Conservation (phyloP, 2,113 vertebrate species). For the Phycodurus eques region DNA sequence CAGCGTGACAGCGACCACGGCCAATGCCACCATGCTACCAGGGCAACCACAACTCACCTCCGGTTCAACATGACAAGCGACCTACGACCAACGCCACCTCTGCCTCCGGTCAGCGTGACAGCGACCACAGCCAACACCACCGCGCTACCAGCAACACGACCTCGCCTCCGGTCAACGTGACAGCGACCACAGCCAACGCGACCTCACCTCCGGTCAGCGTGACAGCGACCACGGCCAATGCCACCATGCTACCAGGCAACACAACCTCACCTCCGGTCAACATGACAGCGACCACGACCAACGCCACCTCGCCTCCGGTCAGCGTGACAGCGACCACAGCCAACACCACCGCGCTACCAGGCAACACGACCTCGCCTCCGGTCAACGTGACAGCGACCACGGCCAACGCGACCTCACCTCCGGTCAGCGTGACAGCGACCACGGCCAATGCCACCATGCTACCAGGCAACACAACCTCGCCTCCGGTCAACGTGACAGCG, state of each 20-base stretch:
- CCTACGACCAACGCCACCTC: not conserved
- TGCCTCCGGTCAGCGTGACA: too few species aligned
- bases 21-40: too few species aligned
- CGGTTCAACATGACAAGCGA: too few species aligned
- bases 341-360: not conserved
- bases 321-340: not conserved
- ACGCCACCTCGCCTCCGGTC: not conserved
- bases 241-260: not conserved
- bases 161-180: not conserved
- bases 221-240: not conserved
- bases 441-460: not conserved
- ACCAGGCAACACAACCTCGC: too few species aligned
- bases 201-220: not conserved
- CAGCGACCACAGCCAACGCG: not conserved
- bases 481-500: not conserved
- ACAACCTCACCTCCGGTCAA: not conserved
- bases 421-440: not conserved
- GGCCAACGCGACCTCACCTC: not conserved
- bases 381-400: not conserved
- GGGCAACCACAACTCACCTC: too few species aligned
- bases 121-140: not conserved
- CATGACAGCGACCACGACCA: not conserved
- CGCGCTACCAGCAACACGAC: not conserved
- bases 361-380: not conserved
- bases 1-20: not conserved